Conservation (phyloP, 2,888 invertebrate genomes). For the Meliscaeva auricollis region DNA sequence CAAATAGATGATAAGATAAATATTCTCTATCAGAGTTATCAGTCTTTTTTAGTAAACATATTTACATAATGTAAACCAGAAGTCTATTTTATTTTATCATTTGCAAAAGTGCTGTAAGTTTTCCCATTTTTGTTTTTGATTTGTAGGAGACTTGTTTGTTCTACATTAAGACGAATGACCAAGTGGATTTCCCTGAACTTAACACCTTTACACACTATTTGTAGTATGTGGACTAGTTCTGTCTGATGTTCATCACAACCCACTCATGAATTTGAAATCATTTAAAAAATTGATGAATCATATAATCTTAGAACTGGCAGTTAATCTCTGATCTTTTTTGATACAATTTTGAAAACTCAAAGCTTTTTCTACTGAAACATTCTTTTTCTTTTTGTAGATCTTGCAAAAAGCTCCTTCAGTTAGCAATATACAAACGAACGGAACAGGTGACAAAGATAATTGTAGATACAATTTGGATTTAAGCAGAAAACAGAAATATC, state of each 20-base stretch:
- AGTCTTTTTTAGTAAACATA: neutral
- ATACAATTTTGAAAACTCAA: no score
- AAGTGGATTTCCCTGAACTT: neutral
- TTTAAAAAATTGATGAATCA: constrained; percentile 11
- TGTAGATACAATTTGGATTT: no score
- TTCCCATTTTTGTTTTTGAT: neutral
- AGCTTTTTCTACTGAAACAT: neutral
- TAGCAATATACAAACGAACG: neutral
- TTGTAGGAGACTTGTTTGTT: neutral
- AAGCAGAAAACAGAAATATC: no score
- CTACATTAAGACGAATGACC: constrained; percentile 1
- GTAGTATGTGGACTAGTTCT: neutral
- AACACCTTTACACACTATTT: neutral
- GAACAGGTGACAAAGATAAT: neutral
- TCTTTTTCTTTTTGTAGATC: no score
- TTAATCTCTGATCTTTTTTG: no score
- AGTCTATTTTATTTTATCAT: neutral
- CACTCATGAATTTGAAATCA: neutral
- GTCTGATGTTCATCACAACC: neutral
- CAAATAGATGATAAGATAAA: constrained; percentile 22
- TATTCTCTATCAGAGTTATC: constrained; percentile 5
- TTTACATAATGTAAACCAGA: no score
- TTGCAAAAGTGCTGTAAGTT: neutral
- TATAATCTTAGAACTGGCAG: neutral
- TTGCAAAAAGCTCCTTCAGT: no score